Conservation (phyloP, 1,140 invertebrate species). For the Ceratosolen solmsi region DNA sequence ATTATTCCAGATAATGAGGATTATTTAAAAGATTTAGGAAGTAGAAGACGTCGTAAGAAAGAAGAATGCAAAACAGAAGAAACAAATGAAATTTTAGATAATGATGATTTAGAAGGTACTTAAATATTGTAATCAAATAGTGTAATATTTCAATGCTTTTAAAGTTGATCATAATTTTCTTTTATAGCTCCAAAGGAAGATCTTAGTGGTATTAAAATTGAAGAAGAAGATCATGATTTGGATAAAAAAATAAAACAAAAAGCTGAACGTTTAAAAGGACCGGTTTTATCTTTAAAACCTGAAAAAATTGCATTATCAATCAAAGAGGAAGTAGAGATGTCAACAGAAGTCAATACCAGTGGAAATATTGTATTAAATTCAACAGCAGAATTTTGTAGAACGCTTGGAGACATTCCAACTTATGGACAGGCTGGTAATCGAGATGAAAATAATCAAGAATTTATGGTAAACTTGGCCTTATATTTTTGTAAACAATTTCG, state of each 20-base stretch:
- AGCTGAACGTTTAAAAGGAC: constrained; percentile 82
- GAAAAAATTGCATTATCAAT: constrained; percentile 68
- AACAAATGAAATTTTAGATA: constrained; percentile 68
- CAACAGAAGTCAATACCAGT: constrained; percentile 58
- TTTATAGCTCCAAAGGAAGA: constrained; percentile 75
- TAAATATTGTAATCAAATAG: constrained; percentile 39
- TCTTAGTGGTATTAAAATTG: constrained; percentile 77
- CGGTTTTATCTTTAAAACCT: constrained; percentile 69
- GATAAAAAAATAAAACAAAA: constrained; percentile 84
- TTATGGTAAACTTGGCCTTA: constrained; percentile 77
- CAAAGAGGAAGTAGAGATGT: constrained; percentile 68
- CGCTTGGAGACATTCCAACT: constrained; percentile 95
- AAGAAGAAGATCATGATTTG: constrained; percentile 84
- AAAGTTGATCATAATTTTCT: constrained; percentile 49
- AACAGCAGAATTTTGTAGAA: constrained; percentile 97
- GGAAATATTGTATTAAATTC: constrained; percentile 90
- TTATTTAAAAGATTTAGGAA: constrained; percentile 74
- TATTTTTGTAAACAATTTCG: neutral
- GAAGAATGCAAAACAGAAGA: constrained; percentile 63
- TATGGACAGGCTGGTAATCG: constrained; percentile 91
- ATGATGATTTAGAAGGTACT: constrained; percentile 75
- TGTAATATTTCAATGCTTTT: constrained; percentile 35
- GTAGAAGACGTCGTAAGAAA: constrained; percentile 69
- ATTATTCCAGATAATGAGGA: constrained; percentile 65
- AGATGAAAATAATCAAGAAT: constrained; percentile 86